Evolutionary conservation across 23 tunicate species (phyloP).

Genomic region (Styela clava): DNA sequence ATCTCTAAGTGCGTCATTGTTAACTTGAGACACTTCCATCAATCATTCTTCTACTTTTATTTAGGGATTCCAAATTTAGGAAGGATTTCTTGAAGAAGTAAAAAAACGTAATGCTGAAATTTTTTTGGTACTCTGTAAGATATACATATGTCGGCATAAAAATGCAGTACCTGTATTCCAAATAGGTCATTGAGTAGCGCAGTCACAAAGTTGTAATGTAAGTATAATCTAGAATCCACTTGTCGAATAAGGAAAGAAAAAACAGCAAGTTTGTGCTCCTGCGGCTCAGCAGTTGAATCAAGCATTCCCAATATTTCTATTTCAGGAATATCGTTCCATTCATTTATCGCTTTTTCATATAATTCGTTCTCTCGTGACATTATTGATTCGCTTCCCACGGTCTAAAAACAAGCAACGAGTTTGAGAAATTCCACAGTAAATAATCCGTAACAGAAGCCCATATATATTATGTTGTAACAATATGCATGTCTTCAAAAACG

Average conservation of each 20-base stretch:
- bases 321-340: slow-evolving; percentile 51
- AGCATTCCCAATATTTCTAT: slow-evolving; percentile 56
- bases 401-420: slow-evolving; percentile 25
- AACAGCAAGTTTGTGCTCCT: slow-evolving; percentile 52
- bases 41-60: no score
- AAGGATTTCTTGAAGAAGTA: no score
- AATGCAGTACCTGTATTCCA: slow-evolving; percentile 98
- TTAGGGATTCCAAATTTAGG: no score
- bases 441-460: no score
- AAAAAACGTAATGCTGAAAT: no score
- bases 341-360: slow-evolving; percentile 42
- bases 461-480: no score
- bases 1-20: no score
- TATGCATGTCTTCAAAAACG: no score
- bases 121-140: no score
- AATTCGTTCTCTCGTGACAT: slow-evolving; percentile 45
- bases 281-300: background rate
- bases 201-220: slow-evolving; percentile 95
- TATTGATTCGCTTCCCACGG: slow-evolving; percentile 59
- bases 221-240: slow-evolving; percentile 42
- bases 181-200: slow-evolving; percentile 88
- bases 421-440: no score
- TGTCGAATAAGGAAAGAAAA: slow-evolving; percentile 84
- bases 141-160: no score
- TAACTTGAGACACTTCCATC: no score